Conservation (phyloP, 2,113 vertebrate genomes). For the Phaethon lepturus region DNA sequence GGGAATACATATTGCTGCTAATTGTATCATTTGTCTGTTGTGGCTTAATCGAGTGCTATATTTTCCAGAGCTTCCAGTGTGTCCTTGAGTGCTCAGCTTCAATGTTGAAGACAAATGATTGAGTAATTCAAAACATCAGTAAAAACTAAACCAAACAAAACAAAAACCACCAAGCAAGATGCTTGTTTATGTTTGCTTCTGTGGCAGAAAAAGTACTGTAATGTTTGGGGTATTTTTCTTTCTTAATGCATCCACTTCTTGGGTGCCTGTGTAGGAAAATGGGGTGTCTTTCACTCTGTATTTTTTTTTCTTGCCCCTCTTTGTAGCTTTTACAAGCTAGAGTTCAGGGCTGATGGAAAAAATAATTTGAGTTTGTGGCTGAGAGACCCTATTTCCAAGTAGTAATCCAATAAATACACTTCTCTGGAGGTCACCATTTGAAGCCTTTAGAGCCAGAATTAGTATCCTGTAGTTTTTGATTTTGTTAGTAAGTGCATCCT, state of each 20-base stretch:
- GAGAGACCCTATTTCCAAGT: not conserved
- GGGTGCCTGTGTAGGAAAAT: not conserved
- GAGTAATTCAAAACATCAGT: constrained; percentile 24
- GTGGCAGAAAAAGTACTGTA: not conserved
- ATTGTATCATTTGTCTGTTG: not conserved
- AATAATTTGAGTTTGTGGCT: not conserved
- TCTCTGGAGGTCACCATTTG: not conserved
- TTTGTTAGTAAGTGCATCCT: not conserved
- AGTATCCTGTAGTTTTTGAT: not conserved
- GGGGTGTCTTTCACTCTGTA: not conserved
- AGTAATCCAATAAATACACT: not conserved
- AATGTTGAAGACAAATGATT: not conserved
- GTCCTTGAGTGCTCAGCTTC: not conserved
- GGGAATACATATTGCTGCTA: not conserved
- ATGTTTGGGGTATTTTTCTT: not conserved
- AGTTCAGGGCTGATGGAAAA: not conserved
- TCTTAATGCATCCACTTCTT: not conserved
- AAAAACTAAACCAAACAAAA: not conserved
- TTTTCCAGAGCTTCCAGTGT: constrained; percentile 18
- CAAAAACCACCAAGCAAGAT: not conserved
- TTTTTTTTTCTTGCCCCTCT: not conserved
- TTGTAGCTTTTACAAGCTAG: not conserved
- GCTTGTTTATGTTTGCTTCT: not conserved
- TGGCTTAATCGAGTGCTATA: not conserved
- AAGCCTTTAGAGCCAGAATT: not conserved